Evolutionary conservation across 2,888 invertebrate genomes (phyloP).

Genomic region (Hecatera dysodea): DNA sequence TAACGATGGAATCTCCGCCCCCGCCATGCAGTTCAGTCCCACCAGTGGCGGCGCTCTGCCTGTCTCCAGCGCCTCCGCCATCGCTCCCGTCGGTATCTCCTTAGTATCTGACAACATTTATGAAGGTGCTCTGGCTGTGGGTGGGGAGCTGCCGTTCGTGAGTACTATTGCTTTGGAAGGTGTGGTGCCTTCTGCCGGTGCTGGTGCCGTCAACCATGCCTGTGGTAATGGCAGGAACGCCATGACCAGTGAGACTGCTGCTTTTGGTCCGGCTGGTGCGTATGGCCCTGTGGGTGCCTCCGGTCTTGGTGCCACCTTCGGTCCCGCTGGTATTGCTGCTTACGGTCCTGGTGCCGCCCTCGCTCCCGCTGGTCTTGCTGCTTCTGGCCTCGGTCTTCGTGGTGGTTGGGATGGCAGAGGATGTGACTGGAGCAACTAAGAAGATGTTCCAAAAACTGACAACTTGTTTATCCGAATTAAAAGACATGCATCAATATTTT

Average conservation of each 20-base stretch:
- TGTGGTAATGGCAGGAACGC: conserved; percentile 72
- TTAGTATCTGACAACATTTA: conserved; percentile 58
- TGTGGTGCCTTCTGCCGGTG: conserved; percentile 72
- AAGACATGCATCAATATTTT: too few relatives aligned
- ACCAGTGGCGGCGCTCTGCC: conserved; percentile 54
- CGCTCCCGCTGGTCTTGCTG: too few relatives aligned
- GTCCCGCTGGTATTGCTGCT: too few relatives aligned
- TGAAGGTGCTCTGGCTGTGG: conserved; percentile 63
- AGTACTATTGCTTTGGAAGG: conserved; percentile 75
- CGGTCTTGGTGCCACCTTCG: too few relatives aligned
- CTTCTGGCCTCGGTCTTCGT: too few relatives aligned
- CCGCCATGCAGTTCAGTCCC: conserved; percentile 30
- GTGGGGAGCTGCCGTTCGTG: conserved; percentile 73
- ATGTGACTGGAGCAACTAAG: too few relatives aligned
- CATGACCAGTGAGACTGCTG: conserved; percentile 57
- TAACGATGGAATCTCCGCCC: conserved; percentile 15
- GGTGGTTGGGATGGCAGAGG: too few relatives aligned
- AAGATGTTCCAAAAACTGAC: too few relatives aligned
- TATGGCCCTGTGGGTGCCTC: too few relatives aligned
- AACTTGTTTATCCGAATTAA: too few relatives aligned
- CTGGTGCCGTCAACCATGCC: conserved; percentile 72
- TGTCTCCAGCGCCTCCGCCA: conserved; percentile 30
- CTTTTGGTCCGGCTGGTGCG: conserved; percentile 1
- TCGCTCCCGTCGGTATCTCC: conserved; percentile 45
- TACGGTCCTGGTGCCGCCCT: too few relatives aligned